Percentiles rank a stretch among this genome's conserved stretches.
Conservation (phyloP, 2,888 invertebrate genomes). For the Ochropacha duplaris region DNA sequence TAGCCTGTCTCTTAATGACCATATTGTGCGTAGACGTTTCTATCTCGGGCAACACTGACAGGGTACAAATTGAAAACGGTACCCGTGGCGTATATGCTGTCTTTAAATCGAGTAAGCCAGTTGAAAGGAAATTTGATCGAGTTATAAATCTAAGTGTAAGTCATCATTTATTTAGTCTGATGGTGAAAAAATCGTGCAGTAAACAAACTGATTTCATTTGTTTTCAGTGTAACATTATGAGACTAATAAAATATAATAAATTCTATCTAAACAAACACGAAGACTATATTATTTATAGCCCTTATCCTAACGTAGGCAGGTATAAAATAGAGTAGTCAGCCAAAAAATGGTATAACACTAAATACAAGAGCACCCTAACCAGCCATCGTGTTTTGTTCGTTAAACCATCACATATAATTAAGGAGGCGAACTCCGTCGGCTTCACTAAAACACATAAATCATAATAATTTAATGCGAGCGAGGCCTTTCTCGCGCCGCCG, state of each 20-base stretch:
- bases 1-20: conserved; percentile 1
- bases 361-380: conserved; percentile 36
- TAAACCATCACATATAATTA: conserved; percentile 75
- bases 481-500: conserved; percentile 61
- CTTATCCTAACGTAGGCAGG: not conserved
- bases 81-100: not conserved
- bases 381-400: conserved; percentile 63
- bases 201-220: too few species aligned
- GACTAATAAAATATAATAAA: not conserved
- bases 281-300: not conserved
- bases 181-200: too few species aligned
- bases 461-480: conserved; percentile 78
- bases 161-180: not conserved
- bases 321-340: conserved; percentile 2
- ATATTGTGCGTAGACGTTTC: conserved; percentile 2
- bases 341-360: conserved; percentile 13
- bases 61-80: conserved; percentile 16
- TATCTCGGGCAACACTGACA: conserved; percentile 6
- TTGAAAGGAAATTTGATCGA: not conserved
- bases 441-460: conserved; percentile 79
- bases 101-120: not conserved
- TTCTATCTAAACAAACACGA: not conserved
- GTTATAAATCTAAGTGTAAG: not conserved
- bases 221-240: too few species aligned
- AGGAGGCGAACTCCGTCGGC: conserved; percentile 56